Evolutionary conservation across 1,140 invertebrate species (phyloP).

Genomic region (Octopus sinensis): DNA sequence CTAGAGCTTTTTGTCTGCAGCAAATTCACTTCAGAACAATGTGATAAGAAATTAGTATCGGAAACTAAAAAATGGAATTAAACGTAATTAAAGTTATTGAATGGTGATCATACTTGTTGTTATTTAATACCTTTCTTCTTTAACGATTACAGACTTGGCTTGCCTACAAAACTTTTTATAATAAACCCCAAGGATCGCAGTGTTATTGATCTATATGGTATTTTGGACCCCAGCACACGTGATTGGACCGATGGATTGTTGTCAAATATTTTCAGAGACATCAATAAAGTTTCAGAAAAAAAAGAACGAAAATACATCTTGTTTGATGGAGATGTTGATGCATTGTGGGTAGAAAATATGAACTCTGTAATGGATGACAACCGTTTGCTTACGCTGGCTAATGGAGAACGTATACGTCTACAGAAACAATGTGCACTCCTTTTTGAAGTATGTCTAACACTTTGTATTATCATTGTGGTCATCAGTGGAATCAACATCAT

Average conservation of each 20-base stretch:
- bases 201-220: slow-evolving; percentile 85
- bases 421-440: slow-evolving; percentile 78
- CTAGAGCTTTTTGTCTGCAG: no score
- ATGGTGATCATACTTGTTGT: no score
- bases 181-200: slow-evolving; percentile 80
- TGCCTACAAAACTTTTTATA: slow-evolving; percentile 73
- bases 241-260: slow-evolving; percentile 90
- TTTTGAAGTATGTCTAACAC: slow-evolving; percentile 70
- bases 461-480: neutral
- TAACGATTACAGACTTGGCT: slow-evolving; percentile 61
- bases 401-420: slow-evolving; percentile 83
- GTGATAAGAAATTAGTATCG: no score
- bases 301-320: slow-evolving; percentile 77
- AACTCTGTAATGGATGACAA: slow-evolving; percentile 96
- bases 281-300: slow-evolving; percentile 72
- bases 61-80: no score
- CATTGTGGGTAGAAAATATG: slow-evolving; percentile 93
- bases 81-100: no score
- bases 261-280: slow-evolving; percentile 85
- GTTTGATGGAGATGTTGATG: slow-evolving; percentile 90
- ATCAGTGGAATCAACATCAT: no score
- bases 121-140: neutral
- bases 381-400: slow-evolving; percentile 80
- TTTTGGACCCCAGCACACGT: slow-evolving; percentile 76
- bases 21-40: no score